Conservation (phyloP, 2,888 invertebrate genomes). For the Agonopterix arenella region DNA sequence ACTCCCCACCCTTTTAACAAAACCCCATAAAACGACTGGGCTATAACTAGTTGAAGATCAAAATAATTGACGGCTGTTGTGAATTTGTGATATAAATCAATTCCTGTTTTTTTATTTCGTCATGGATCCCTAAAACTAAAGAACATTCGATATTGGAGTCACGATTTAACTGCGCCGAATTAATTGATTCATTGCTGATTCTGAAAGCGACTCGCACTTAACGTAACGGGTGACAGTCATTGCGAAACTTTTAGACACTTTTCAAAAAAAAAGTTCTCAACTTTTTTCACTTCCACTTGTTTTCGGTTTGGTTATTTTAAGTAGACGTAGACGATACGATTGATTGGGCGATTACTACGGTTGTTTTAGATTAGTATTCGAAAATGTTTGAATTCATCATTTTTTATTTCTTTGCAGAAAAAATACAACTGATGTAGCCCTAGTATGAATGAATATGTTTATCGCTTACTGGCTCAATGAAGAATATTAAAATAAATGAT, state of each 20-base stretch:
- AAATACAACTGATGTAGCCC: no score
- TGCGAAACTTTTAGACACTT: slow-evolving; percentile 23
- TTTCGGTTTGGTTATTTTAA: slow-evolving; percentile 22
- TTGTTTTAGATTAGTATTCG: background rate
- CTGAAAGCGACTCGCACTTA: slow-evolving; percentile 26
- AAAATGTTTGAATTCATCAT: no score
- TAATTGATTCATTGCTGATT: slow-evolving; percentile 32
- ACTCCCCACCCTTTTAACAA: no score
- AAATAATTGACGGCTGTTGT: no score
- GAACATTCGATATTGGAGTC: slow-evolving; percentile 1
- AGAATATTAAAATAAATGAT: no score
- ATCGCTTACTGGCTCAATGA: no score
- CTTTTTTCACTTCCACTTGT: slow-evolving; percentile 27
- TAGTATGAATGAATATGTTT: no score
- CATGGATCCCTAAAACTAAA: background rate
- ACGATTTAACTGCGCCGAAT: background rate
- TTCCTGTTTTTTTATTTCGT: no score
- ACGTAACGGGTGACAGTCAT: slow-evolving; percentile 36
- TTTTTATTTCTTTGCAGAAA: no score
- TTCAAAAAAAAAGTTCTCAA: slow-evolving; percentile 17
- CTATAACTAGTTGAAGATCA: no score
- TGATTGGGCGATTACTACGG: background rate
- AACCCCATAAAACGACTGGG: no score
- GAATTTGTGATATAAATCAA: no score
- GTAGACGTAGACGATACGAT: slow-evolving; percentile 2